Evolutionary conservation across 2,888 invertebrate species (phyloP), one percentile per base, ranked within the genome.

Genomic region (Griposia aprilina): DNA sequence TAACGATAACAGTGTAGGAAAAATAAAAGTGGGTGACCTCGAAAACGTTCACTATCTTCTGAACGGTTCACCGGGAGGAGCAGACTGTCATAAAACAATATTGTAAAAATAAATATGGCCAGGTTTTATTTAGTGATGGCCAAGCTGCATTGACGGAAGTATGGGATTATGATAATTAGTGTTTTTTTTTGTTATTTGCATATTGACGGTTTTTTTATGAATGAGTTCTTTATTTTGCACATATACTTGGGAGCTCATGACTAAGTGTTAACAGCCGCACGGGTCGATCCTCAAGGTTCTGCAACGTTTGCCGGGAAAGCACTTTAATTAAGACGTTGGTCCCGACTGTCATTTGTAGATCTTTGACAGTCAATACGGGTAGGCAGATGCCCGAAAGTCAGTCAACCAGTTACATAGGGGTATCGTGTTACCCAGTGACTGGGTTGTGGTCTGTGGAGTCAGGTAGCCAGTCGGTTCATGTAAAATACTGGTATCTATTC

Each of bases 21-120:
- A 91, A 88, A 88, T 85, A 81, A 89, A 89, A 90, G 87, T 88
- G 85, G 88, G 84, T 89, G 91, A 90, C 91, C 91, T 91, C 90
- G 89, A 89, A 90, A 88, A 66, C 88, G 78, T 87, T 87, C 84
- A 86, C 90, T 89, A 90, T 91, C 89, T 88, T 87, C 75, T 81
- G 83, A 76, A 87, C 76, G 65, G 82, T 78, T 81, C 77, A 71
- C 66, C 63, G 83, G 77, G 84, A 83, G 73, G 76, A 83, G 26
- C 57, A 48, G 48, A n/a, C 48, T 23, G 62, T 52, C 23, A 15
- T 69, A 66, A 36, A 76, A 74, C 23, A 78, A 72, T 76, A 63
- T 74, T 76, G 48, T 62, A 63, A 52, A 67, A 76, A 73, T 72
- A 69, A 69, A 85, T 65, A 76, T 60, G 48, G 41, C 71, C 62